Percentiles rank a stretch among this genome's conserved stretches.
phyloP scores from a whole-genome alignment of 2,797 vertebrate species.

The Silurus aristotelis region DNA sequence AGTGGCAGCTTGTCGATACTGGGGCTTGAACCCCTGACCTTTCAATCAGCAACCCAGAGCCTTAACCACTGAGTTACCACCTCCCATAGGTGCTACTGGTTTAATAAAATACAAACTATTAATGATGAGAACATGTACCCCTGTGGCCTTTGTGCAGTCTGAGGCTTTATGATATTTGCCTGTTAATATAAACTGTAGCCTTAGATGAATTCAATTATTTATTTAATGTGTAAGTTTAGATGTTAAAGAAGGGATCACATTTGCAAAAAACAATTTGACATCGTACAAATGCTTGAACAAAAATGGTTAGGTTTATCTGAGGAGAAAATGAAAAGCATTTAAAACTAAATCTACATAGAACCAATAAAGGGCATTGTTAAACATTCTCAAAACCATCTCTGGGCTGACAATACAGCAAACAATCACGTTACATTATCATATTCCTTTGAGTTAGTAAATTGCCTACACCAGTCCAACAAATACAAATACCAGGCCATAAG shows the following conservation, averaged over 20 bases:
- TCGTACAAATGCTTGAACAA: background rate
- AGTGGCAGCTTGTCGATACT: too few relatives aligned
- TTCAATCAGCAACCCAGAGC: too few relatives aligned
- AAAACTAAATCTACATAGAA: conserved; percentile 3
- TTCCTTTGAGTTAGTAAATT: background rate
- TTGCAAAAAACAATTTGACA: conserved; percentile 9
- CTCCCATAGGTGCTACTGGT: background rate
- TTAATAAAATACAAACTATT: background rate
- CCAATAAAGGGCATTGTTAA: background rate
- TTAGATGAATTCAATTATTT: background rate
- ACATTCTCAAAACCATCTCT: background rate
- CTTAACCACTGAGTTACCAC: too few relatives aligned
- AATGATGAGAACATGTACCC: background rate
- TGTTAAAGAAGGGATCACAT: background rate
- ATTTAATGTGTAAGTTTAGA: background rate
- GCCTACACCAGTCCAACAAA: background rate
- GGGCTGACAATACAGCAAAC: too few relatives aligned
- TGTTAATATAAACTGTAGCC: background rate
- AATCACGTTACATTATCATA: background rate
- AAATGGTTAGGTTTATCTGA: background rate
- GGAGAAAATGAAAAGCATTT: background rate
- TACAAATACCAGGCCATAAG: background rate
- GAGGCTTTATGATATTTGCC: background rate
- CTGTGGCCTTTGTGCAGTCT: background rate
- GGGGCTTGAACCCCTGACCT: too few relatives aligned